Percentiles rank a stretch among this genome's conserved stretches.
Evolutionary conservation across 2,888 invertebrate species (phyloP).

Genomic region (Anorthoa munda): DNA sequence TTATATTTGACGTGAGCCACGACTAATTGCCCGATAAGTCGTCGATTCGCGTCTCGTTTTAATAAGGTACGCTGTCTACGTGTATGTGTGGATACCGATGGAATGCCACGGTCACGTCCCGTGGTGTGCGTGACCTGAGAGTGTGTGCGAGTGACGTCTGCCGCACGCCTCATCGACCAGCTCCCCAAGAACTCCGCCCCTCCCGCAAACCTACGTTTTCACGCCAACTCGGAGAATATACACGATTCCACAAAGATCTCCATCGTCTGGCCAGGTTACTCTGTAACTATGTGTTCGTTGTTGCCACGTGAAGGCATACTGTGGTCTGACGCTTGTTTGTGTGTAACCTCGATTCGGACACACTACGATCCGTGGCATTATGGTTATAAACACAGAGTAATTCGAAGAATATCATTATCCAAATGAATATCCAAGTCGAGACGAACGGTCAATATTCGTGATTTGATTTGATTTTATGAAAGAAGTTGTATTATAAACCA

Average conservation of each 20-base stretch:
- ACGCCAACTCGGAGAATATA: conserved; percentile 74
- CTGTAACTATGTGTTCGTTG: conserved; percentile 85
- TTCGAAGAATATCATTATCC: conserved; percentile 89
- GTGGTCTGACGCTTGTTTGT: conserved; percentile 79
- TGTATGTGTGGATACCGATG: conserved; percentile 88
- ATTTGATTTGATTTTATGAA: conserved; percentile 76
- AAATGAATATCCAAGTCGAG: conserved; percentile 86
- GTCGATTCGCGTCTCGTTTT: conserved; percentile 91
- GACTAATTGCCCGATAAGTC: conserved; percentile 91
- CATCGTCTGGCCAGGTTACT: conserved; percentile 74
- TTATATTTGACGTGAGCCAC: conserved; percentile 86
- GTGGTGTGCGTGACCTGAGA: conserved; percentile 75
- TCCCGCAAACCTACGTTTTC: conserved; percentile 68
- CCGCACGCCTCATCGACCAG: conserved; percentile 83
- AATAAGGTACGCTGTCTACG: conserved; percentile 89
- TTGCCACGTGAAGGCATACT: conserved; percentile 88
- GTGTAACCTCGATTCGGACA: conserved; percentile 90
- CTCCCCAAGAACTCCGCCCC: conserved; percentile 72
- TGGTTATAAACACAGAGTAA: conserved; percentile 89
- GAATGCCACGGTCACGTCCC: conserved; percentile 88
- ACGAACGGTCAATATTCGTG: conserved; percentile 75
- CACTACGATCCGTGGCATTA: conserved; percentile 85
- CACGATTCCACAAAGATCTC: conserved; percentile 79
- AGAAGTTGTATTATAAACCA: conserved; percentile 49
- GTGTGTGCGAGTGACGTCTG: conserved; percentile 90